phyloP scores from a whole-genome alignment of 2,113 vertebrate species.

The Pantherophis guttatus region DNA sequence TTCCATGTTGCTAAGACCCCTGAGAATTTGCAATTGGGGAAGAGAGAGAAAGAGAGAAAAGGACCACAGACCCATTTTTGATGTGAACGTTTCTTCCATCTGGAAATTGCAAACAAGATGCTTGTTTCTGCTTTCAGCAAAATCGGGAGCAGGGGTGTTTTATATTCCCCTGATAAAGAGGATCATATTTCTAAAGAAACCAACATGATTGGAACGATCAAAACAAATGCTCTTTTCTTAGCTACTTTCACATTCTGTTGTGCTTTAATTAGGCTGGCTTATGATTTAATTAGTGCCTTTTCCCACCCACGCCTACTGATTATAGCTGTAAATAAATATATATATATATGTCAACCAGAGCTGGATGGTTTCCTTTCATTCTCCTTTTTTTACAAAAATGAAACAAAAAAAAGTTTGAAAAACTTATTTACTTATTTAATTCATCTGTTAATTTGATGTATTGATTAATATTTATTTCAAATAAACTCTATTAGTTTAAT shows the following conservation, averaged over 20 bases:
- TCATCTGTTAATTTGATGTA: neutral
- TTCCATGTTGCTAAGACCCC: no score
- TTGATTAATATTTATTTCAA: neutral
- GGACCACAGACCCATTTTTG: neutral
- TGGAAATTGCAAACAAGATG: neutral
- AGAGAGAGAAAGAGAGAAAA: neutral
- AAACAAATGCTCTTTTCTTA: neutral
- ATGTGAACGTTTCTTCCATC: neutral
- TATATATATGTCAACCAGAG: neutral
- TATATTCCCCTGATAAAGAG: neutral
- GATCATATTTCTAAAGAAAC: neutral
- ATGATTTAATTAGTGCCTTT: neutral
- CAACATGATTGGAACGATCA: neutral
- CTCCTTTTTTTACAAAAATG: neutral
- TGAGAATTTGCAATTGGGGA: no score
- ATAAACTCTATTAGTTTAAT: neutral
- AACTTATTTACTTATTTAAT: neutral
- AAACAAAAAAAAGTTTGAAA: neutral
- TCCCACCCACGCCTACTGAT: fast-evolving
- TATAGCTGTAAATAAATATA: no score
- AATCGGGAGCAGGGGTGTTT: neutral
- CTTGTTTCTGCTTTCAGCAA: neutral
- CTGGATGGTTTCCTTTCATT: neutral
- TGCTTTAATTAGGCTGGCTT: neutral
- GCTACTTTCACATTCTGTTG: neutral